Evolutionary conservation across 1,140 invertebrate species (phyloP).

Genomic region (Drosophila oshimai): DNA sequence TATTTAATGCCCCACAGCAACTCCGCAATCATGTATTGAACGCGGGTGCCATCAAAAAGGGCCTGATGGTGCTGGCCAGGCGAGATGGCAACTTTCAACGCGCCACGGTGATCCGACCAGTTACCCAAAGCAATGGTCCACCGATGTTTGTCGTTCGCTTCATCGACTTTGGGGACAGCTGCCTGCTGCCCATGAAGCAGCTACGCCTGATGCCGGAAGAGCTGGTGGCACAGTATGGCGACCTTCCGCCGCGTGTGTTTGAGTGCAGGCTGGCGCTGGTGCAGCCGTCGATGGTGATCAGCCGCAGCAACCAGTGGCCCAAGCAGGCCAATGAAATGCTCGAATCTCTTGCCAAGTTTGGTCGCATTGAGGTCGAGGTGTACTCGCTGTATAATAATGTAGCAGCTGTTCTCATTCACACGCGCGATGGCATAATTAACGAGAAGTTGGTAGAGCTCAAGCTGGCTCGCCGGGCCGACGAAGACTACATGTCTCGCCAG

Average conservation of each 20-base stretch:
- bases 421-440: slow-evolving; percentile 84
- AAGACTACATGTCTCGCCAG: slow-evolving; percentile 90
- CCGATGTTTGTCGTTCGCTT: slow-evolving; percentile 85
- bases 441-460: slow-evolving; percentile 85
- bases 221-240: slow-evolving; percentile 38
- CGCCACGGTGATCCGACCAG: slow-evolving; percentile 54
- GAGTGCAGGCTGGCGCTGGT: slow-evolving; percentile 88
- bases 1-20: slow-evolving; percentile 51
- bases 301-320: slow-evolving; percentile 86
- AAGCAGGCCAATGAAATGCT: slow-evolving; percentile 84
- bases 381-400: slow-evolving; percentile 91
- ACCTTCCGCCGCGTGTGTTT: slow-evolving; percentile 86
- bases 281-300: slow-evolving; percentile 85
- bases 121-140: slow-evolving; percentile 9
- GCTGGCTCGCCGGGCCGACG: slow-evolving; percentile 87
- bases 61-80: slow-evolving; percentile 80
- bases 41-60: slow-evolving; percentile 51
- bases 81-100: slow-evolving; percentile 56
- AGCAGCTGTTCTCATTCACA: slow-evolving; percentile 85
- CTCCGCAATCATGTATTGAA: slow-evolving; percentile 1
- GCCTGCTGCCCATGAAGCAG: slow-evolving; percentile 61
- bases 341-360: slow-evolving; percentile 57
- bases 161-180: slow-evolving; percentile 90
- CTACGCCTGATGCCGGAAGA: slow-evolving; percentile 48
- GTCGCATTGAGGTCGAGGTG: slow-evolving; percentile 82